phyloP scores from a whole-genome alignment of 2,113 vertebrate genomes.

The Oenanthe oenanthe region DNA sequence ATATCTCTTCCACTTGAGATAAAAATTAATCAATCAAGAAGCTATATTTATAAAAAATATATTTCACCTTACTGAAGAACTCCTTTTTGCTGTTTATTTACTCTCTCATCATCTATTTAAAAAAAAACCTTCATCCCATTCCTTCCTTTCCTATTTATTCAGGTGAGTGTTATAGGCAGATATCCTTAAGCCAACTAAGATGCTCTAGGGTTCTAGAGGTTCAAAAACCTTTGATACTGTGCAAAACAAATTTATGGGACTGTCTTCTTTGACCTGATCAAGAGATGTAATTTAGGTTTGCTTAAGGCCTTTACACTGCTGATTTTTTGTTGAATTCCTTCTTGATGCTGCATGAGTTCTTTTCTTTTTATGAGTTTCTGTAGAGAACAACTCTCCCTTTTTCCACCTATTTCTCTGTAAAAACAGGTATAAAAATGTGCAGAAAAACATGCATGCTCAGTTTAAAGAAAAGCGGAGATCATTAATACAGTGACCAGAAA shows the following conservation, averaged over 20 bases:
- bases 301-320: not conserved
- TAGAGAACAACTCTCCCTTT: not conserved
- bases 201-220: not conserved
- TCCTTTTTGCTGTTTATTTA: not conserved
- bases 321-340: not conserved
- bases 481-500: not conserved
- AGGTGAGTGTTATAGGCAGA: not conserved
- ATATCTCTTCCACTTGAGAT: rapidly evolving
- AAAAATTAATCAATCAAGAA: not conserved
- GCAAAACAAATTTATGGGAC: not conserved
- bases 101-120: not conserved
- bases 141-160: not conserved
- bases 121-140: not conserved
- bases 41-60: not conserved
- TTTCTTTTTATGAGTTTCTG: not conserved
- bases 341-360: not conserved
- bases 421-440: not conserved
- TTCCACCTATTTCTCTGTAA: not conserved
- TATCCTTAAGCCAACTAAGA: not conserved
- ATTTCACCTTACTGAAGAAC: not conserved
- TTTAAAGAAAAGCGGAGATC: not conserved
- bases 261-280: not conserved
- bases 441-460: not conserved
- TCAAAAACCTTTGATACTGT: not conserved
- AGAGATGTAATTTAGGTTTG: not conserved